Conservation (phyloP, 2,888 invertebrate genomes). For the Smittia aterrima region DNA sequence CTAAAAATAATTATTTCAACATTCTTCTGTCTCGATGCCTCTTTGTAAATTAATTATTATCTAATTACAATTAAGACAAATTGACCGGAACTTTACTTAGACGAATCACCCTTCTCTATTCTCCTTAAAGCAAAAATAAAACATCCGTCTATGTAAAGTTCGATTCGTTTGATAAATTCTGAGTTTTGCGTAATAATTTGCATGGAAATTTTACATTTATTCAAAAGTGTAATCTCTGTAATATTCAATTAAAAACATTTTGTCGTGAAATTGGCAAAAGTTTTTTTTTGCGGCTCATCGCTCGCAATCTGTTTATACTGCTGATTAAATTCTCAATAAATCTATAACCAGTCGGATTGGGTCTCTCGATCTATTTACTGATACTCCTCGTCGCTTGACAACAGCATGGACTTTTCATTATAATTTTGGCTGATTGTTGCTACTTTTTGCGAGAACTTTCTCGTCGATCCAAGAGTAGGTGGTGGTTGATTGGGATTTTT, state of each 20-base stretch:
- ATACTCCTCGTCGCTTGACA: constrained; percentile 94
- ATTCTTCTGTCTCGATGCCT: too few species aligned
- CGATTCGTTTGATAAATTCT: too few species aligned
- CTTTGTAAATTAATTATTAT: too few species aligned
- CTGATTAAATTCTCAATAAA: neutral
- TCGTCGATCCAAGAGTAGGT: constrained; percentile 53
- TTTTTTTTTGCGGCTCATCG: too few species aligned
- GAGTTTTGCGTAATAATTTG: neutral
- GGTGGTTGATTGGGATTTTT: constrained; percentile 43
- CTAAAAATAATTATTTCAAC: constrained; percentile 2
- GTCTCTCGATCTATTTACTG: neutral
- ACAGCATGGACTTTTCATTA: constrained; percentile 93
- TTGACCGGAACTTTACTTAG: too few species aligned
- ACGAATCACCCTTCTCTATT: too few species aligned
- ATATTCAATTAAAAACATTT: neutral
- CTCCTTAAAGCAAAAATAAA: too few species aligned
- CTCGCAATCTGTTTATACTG: neutral
- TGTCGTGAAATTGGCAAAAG: neutral
- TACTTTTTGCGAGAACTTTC: constrained; percentile 67
- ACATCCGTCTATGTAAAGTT: too few species aligned
- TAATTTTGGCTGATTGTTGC: constrained; percentile 82
- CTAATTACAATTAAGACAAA: too few species aligned
- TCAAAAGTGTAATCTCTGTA: neutral
- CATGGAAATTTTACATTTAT: neutral
- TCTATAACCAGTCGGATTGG: too few species aligned